Conservation (phyloP, 2,113 vertebrate genomes). For the Paradoxurus hermaphroditus region DNA sequence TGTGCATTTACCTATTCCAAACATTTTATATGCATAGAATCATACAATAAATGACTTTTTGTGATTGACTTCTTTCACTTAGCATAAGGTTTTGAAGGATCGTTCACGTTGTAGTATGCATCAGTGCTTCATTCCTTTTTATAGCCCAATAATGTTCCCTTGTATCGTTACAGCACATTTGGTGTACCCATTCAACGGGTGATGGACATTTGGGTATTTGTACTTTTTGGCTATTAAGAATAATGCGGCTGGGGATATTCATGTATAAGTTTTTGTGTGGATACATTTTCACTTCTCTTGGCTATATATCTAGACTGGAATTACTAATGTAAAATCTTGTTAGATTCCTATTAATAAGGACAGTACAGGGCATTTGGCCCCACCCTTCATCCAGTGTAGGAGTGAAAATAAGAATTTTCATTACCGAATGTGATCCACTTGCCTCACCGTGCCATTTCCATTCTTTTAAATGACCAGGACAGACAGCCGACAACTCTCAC, state of each 20-base stretch:
- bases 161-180: background rate
- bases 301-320: background rate
- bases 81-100: background rate
- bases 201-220: background rate
- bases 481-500: slow-evolving; percentile 91
- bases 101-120: background rate
- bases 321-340: background rate
- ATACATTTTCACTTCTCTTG: background rate
- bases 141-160: background rate
- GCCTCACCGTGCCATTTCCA: background rate
- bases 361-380: background rate
- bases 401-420: background rate
- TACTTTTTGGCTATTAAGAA: background rate
- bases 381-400: background rate
- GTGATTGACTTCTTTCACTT: background rate
- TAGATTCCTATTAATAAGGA: background rate
- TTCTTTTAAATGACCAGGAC: slow-evolving; percentile 82
- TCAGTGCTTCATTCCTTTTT: background rate
- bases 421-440: background rate
- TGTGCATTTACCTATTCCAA: background rate
- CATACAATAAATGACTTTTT: background rate
- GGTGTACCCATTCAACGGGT: background rate
- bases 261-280: background rate
- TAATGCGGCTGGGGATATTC: background rate
- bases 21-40: background rate